Evolutionary conservation across 2,797 vertebrate genomes (phyloP), one percentile per base, ranked within the genome.

Genomic region (Hozukius guyotensis): DNA sequence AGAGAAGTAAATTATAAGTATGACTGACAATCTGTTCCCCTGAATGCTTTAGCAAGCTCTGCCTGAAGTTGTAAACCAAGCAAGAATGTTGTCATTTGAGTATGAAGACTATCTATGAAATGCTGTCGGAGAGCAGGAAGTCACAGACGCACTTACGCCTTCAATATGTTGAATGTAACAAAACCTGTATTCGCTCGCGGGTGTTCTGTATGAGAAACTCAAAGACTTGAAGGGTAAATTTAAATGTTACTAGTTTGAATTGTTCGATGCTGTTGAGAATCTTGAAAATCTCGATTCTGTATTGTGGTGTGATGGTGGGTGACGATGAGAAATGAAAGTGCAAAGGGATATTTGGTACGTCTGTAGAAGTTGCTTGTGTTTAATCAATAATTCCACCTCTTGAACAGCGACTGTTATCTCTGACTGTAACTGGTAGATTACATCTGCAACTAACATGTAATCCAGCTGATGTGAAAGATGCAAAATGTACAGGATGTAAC

Each of bases 141-240:
- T 75, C 38, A 8, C 32, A 66, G 63, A 80, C 73, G 84, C 81
- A 83, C 72, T 76, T 46, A 82, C 62, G 16, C 72, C 16, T 25
- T 42, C 29, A 52, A 6, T 57, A 25, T 67, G 63, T 68, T 89
- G 90, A 93, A 89, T 93, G 90, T 93, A 89, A 72, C 7, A 4
- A 4, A 49, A 24, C 31, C 56, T 77, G 81, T 69, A 31, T 22
- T 68, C 25, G 18, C 59, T 13, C 49, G 1, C 53, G 7, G 59
- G 27, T 22, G 16, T 31, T 29, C 27, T 31, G 16, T 46, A 46
- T 18, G 42, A 20, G 42, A 46, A 46, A 46, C 42, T 46, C 42
- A 46, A 46, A 46, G 16, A 46, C 42, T 8, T 46, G 1, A 46
- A 2, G 42, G 42, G 16, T 20, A 46, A 20, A 24, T 55, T 59